Base-by-base conservation (phyloP, 2,888 invertebrate genomes). In the Pyrrhia umbra region DNA sequence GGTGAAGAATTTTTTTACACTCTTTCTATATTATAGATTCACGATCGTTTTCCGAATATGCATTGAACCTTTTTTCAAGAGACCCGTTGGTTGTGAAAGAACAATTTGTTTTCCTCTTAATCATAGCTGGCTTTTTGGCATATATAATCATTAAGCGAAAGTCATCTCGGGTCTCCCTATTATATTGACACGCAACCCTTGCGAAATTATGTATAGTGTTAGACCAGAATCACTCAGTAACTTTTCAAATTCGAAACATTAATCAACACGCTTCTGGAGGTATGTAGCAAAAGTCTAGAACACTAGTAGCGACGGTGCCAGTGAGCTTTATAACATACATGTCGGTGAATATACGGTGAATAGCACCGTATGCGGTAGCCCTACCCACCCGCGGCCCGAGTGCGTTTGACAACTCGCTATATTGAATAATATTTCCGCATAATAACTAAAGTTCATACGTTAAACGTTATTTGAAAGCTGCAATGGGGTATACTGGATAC, bases 341-440 rank as follows among this genome's bases (percentile, higher is more conserved):
- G 81, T 77, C n/a, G n/a, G 80, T 81, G n/a, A n/a, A n/a, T n/a
- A n/a, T n/a, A n/a, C 71, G 75, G 58, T 82, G 82, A 80, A 82
- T 81, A 78, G 75, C 81, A 42, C 79, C 68, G 74, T 71, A 71
- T 80, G 81, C 68, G 81, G 81, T 80, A 68, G 68, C 65, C 63
- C 43, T 54, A 62, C 54, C 66, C 51, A 79, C 75, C 74, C 74
- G 75, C 70, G 74, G 77, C 72, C 72, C 78, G 88, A 82, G 82
- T 92, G 92, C 83, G 82, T 80, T 85, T 91, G 92, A 92, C 92
- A 91, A 85, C 85, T 86, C 83, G 77, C 85, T 82, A 89, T 88
- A 91, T 92, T 90, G 91, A 87, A 89, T 88, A 87, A 79, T 79
- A 76, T 68, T 80, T 77, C 69, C 74, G 71, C 77, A 72, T 74